Conservation (phyloP, 92 coral and sea anemone genomes). For the Umimayanthus kanabou region DNA sequence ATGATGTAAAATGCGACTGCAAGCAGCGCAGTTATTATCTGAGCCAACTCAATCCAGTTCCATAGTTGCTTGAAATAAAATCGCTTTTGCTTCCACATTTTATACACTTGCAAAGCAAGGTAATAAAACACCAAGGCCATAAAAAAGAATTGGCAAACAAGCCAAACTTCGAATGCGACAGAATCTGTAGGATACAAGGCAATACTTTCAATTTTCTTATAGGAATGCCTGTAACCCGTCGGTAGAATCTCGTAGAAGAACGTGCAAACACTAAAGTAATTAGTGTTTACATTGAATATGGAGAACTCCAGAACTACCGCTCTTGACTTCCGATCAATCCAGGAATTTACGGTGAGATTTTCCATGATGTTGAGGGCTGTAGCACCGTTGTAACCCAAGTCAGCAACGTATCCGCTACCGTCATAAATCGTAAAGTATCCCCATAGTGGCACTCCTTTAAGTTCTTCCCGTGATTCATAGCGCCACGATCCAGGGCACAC, state of each 20-base stretch:
- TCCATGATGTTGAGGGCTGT: conserved; percentile 70
- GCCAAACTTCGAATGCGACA: conserved; percentile 57
- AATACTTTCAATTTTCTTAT: conserved; percentile 65
- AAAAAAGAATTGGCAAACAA: conserved; percentile 69
- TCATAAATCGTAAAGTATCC: conserved; percentile 46
- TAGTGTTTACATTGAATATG: conserved; percentile 72
- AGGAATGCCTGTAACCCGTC: conserved; percentile 67
- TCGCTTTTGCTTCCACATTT: conserved; percentile 66
- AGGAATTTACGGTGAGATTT: conserved; percentile 58
- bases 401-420: conserved; percentile 85
- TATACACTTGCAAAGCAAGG: conserved; percentile 63
- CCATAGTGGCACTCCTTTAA: background rate
- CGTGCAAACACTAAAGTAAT: conserved; percentile 72
- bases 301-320: conserved; percentile 81
- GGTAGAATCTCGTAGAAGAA: conserved; percentile 68
- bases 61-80: conserved; percentile 69
- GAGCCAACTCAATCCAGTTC: conserved; percentile 79
- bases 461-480: conserved; percentile 8
- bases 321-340: conserved; percentile 86
- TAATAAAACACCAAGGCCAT: conserved; percentile 68
- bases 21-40: conserved; percentile 64
- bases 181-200: conserved; percentile 75
- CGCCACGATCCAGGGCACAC: conserved; percentile 89
- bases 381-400: conserved; percentile 80
- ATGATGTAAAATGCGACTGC: conserved; percentile 74